Conservation (phyloP, 2,888 invertebrate species). For the Lasioglossum malachurum region DNA sequence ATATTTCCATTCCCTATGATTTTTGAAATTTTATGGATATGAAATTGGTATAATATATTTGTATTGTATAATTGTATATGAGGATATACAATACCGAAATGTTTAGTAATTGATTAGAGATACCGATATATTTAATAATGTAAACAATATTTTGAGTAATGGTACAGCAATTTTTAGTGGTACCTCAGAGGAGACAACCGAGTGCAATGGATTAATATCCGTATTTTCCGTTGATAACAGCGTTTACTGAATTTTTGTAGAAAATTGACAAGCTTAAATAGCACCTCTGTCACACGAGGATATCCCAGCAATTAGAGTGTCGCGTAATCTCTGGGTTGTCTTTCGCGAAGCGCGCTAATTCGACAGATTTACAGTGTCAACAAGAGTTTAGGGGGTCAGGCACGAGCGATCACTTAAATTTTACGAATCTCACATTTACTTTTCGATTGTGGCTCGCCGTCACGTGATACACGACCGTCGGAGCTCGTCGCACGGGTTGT, state of each 20-base stretch:
- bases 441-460: constrained; percentile 62
- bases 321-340: constrained; percentile 17
- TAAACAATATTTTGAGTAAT: too few relatives aligned
- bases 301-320: constrained; percentile 26
- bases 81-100: too few relatives aligned
- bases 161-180: too few relatives aligned
- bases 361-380: constrained; percentile 24
- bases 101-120: too few relatives aligned
- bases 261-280: not conserved
- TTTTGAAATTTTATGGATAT: too few relatives aligned
- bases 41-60: too few relatives aligned
- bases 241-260: not conserved
- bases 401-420: constrained; percentile 31
- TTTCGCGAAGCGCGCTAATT: constrained; percentile 17
- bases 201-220: too few relatives aligned
- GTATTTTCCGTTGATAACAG: too few relatives aligned
- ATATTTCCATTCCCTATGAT: too few relatives aligned
- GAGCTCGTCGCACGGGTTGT: constrained; percentile 69
- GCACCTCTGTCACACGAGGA: not conserved
- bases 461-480: constrained; percentile 67
- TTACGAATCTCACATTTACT: constrained; percentile 56
- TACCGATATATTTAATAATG: too few relatives aligned
- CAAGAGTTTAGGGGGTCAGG: constrained; percentile 18
- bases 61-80: too few relatives aligned
- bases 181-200: too few relatives aligned